phyloP scores from a whole-genome alignment of 2,888 invertebrate genomes.

The Campoplex nolae region DNA sequence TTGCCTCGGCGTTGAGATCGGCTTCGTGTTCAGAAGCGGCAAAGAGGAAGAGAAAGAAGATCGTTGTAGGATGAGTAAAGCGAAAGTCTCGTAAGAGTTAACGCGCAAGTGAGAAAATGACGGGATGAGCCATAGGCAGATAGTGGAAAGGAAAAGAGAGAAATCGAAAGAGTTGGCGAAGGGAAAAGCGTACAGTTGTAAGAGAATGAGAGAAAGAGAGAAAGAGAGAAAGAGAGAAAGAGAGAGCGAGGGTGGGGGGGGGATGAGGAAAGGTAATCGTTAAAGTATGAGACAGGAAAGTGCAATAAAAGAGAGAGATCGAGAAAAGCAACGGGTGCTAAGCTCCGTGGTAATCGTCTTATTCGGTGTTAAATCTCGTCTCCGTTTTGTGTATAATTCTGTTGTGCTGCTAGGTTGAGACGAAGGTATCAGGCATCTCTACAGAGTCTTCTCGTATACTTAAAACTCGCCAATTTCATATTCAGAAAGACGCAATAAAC shows the following conservation, averaged over 20 bases:
- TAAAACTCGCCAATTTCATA: no score
- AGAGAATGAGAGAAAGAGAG: not conserved
- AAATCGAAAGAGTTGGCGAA: not conserved
- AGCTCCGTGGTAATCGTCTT: constrained; percentile 82
- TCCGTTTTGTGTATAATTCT: constrained; percentile 59
- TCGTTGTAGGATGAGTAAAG: not conserved
- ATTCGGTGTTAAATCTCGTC: constrained; percentile 81
- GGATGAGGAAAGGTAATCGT: constrained; percentile 16
- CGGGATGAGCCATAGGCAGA: constrained; percentile 37
- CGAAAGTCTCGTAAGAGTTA: constrained; percentile 44
- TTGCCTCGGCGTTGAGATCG: constrained; percentile 49
- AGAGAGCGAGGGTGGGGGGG: not conserved
- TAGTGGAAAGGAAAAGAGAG: constrained; percentile 13
- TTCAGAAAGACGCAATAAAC: not conserved
- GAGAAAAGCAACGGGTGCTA: constrained; percentile 71
- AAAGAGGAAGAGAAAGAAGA: not conserved
- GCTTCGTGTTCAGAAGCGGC: not conserved
- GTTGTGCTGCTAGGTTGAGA: constrained; percentile 19
- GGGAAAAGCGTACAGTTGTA: not conserved
- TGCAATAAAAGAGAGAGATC: constrained; percentile 32
- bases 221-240: not conserved
- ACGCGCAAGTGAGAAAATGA: constrained; percentile 29
- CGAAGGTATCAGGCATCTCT: not conserved
- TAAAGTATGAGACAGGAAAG: constrained; percentile 26
- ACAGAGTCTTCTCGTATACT: no score